Base-by-base conservation (phyloP, 2,797 vertebrate species). In the Girardinus metallicus region DNA sequence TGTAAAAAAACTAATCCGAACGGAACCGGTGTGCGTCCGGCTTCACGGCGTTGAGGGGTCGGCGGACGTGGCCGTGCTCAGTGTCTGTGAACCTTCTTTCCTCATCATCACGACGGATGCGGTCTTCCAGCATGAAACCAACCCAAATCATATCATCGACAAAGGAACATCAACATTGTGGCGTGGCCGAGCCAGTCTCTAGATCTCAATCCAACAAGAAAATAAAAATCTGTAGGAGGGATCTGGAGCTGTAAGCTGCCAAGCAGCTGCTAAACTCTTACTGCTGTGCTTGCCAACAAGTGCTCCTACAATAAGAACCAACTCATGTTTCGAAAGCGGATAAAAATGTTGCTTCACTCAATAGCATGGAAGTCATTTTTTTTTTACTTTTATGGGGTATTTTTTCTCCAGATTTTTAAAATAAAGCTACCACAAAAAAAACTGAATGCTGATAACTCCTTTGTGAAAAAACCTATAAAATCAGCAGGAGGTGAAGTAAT, bases 191-290 rank as follows among this genome's bases (percentile, higher is more conserved):
- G 57, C 15, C n/a, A 62, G 21, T 68, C 36, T 68, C 64, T 10
- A 43, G 36, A 15, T 26, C 66, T 70, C 36, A 70, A 7, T 70
- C 66, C 66, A 70, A 43, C 64, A 68, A 53, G 49, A 23, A 53
- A 53, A 26, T 23, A 23, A 41, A 23, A 68, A 43, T 23, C 11
- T 43, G 64, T 68, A 68, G 64, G 64, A 41, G 21, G 64, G 39
- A 41, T 23, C 21, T 26, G 23, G 21, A 23, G 39, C 64, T 41
- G 11, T 2, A 3, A 41, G 64, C 39, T 68, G 64, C 64, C 39
- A 68, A 68, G 39, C 66, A n/a, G 60, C 36, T 68, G 64, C 26
- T 68, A 68, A 64, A 64, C 39, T 70, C 39, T 41, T 43, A 26
- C 39, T 39, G 36, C 64, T 68, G 21, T 8, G 4, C 39, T 70